Evolutionary conservation across 2,888 invertebrate species (phyloP).

Genomic region (Sipunculus nudus): DNA sequence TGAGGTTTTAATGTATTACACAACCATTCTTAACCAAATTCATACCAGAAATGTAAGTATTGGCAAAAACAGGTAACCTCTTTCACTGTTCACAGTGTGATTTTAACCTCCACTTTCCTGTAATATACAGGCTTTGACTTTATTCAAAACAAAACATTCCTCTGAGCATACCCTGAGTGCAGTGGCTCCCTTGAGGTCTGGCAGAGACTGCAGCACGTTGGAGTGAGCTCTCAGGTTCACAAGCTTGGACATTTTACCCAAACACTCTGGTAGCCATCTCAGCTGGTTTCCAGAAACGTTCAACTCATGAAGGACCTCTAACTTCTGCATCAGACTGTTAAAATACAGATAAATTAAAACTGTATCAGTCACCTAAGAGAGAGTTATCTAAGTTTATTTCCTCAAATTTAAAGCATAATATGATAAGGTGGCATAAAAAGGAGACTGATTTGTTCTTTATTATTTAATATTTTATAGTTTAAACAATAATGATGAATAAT

Average conservation of each 20-base stretch:
- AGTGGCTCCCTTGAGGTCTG: slow-evolving; percentile 63
- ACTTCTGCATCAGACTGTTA: slow-evolving; percentile 61
- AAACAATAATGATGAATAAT: too few relatives aligned
- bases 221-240: slow-evolving; percentile 66
- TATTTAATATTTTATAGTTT: too few relatives aligned
- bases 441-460: too few relatives aligned
- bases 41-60: neutral
- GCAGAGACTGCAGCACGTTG: slow-evolving; percentile 64
- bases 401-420: too few relatives aligned
- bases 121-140: too few relatives aligned
- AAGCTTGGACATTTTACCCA: slow-evolving; percentile 62
- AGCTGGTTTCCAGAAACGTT: slow-evolving; percentile 67
- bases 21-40: neutral
- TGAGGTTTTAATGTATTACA: too few relatives aligned
- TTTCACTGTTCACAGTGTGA: too few relatives aligned
- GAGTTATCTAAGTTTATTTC: neutral
- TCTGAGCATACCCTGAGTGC: slow-evolving; percentile 58
- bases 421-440: too few relatives aligned
- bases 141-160: neutral
- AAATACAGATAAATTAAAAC: slow-evolving; percentile 5
- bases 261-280: slow-evolving; percentile 56
- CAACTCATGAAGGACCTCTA: slow-evolving; percentile 64
- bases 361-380: neutral
- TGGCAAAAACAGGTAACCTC: neutral
- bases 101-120: too few relatives aligned